Evolutionary conservation across 2,888 invertebrate genomes (phyloP), one percentile per base, ranked within the genome.

Genomic region (Dryomyza anilis): DNA sequence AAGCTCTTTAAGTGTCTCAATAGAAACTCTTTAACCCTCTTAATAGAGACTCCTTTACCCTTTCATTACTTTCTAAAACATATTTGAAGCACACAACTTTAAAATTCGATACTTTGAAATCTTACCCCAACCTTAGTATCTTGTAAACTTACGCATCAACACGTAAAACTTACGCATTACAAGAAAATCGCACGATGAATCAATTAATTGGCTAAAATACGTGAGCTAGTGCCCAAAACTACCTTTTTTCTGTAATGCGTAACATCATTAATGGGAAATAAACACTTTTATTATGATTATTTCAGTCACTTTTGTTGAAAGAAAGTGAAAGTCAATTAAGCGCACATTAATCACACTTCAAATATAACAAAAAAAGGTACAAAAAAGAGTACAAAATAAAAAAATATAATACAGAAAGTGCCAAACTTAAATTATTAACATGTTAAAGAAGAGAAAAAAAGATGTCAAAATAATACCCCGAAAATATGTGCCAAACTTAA

Each of bases 241-340:
- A 43, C 5, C 8, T 7, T 43, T 43, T 16, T 2, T 8, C 8
- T 3, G 3, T 3, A 39, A 39, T 39, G 14, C 16, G 16, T 39
- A n/a, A 4, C 19, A 7, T 43, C 19, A 36, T 33, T 36, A 43
- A 43, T n/a, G 7, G 16, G 43, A n/a, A 16, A 7, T 6, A 43
- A 19, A 16, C 43, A 4, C 1, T 16, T 16, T 43, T 43, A 16
- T 16, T n/a, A n/a, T n/a, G n/a, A n/a, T n/a, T n/a, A n/a, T n/a
- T n/a, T n/a, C n/a, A n/a, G n/a, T 36, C 43, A 48, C 60, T 56
- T 36, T 23, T 8, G 77, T 66, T 71, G 70, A 73, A 72, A 76
- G 74, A 70, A 72, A 78, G 78, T 73, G 78, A 78, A 79, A 79
- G 78, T 78, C 78, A 76, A 79, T 76, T 73, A 78, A 73, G 66